A percentile compares a stretch with the other conserved stretches of the same genome.
phyloP scores from a whole-genome alignment of 2,888 invertebrate genomes.

The Orchesella flavescens region DNA sequence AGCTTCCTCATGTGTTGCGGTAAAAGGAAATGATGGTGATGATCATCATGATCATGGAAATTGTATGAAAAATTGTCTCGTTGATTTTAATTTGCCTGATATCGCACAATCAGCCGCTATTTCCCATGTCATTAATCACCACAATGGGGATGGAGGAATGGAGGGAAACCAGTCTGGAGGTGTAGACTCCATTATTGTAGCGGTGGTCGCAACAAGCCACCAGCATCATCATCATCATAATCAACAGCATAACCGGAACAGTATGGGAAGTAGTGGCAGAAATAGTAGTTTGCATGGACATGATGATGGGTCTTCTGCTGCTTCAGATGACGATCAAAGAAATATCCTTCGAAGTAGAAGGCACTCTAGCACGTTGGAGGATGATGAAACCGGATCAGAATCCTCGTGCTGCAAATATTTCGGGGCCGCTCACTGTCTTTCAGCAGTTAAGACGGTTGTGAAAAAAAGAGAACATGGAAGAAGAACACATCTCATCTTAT shows the following conservation, averaged over 20 bases:
- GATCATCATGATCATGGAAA: neutral
- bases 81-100: neutral
- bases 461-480: constrained; percentile 70
- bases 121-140: constrained; percentile 6
- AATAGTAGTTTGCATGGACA: constrained; percentile 50
- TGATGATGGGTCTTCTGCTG: constrained; percentile 48
- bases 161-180: neutral
- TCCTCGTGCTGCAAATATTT: constrained; percentile 66
- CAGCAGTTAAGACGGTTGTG: constrained; percentile 71
- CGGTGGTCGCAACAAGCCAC: neutral
- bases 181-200: neutral
- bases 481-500: constrained; percentile 70
- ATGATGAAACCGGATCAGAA: neutral
- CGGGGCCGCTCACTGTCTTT: constrained; percentile 67
- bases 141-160: constrained; percentile 1
- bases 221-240: constrained; percentile 11
- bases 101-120: neutral
- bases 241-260: constrained; percentile 38
- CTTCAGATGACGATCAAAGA: constrained; percentile 63
- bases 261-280: constrained; percentile 51
- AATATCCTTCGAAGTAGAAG: constrained; percentile 55
- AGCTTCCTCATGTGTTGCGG: neutral
- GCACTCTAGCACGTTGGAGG: constrained; percentile 20
- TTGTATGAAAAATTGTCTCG: neutral
- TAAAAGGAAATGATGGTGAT: neutral